Evolutionary conservation across 2,113 vertebrate genomes (phyloP).

Genomic region (Talpa occidentalis): DNA sequence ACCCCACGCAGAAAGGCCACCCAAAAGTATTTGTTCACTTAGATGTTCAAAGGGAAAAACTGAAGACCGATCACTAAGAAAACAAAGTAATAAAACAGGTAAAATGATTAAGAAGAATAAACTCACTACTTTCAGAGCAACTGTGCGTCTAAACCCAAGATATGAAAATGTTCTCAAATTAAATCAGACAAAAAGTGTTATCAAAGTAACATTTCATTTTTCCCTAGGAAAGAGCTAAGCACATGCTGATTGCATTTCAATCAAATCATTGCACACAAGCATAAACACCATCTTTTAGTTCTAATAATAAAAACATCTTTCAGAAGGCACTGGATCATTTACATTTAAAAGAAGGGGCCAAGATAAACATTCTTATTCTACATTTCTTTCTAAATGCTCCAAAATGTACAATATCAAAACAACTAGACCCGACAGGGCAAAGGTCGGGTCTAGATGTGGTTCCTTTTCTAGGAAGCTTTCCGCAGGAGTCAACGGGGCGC

Average conservation of each 20-base stretch:
- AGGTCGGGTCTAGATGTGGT: neutral
- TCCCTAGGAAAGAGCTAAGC: neutral
- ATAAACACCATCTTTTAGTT: neutral
- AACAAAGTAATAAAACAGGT: conserved; percentile 8
- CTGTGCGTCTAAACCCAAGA: neutral
- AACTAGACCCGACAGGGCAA: neutral
- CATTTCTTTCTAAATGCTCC: neutral
- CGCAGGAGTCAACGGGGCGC: rapidly evolving
- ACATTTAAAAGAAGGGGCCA: neutral
- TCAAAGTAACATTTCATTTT: neutral
- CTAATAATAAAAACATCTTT: conserved; percentile 30
- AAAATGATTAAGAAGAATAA: conserved; percentile 32
- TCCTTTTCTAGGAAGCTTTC: no score
- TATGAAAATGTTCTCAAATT: conserved; percentile 39
- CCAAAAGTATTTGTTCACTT: neutral
- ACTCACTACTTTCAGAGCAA: neutral
- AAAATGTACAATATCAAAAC: neutral
- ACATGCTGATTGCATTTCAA: neutral
- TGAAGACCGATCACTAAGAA: neutral
- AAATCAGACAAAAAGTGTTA: conserved; percentile 23
- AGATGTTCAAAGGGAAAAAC: neutral
- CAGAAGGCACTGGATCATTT: neutral
- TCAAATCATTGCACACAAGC: neutral
- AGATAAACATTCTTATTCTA: neutral
- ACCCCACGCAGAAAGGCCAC: neutral